Conservation (phyloP, 2,888 invertebrate species). For the Drosophila mulleri region DNA sequence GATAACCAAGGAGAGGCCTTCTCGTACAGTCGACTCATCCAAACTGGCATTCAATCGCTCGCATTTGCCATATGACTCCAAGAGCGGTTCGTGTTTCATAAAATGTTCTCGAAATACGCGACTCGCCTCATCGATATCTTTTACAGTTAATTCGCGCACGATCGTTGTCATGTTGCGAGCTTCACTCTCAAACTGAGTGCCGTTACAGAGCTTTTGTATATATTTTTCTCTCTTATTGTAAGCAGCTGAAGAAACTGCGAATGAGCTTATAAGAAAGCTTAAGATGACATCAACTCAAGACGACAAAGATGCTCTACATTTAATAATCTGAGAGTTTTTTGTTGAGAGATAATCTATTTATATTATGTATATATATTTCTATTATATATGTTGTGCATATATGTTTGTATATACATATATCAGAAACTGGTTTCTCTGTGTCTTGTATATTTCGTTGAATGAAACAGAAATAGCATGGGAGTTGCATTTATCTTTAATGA, state of each 20-base stretch:
- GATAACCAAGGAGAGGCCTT: constrained; percentile 54
- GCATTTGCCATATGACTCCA: constrained; percentile 33
- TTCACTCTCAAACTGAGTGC: constrained; percentile 52
- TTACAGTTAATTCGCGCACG: constrained; percentile 33
- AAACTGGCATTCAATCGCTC: neutral
- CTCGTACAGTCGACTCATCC: constrained; percentile 22
- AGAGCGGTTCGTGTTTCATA: constrained; percentile 48
- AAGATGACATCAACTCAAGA: neutral
- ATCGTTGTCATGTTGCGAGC: constrained; percentile 29
- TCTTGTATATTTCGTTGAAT: neutral
- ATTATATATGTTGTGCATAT: neutral
- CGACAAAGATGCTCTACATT: neutral
- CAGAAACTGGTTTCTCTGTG: neutral
- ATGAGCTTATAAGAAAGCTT: neutral
- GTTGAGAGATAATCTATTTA: neutral
- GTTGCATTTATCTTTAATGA: neutral
- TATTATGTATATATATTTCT: too few species aligned
- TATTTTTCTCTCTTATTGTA: neutral
- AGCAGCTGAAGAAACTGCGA: neutral
- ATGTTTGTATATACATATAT: neutral
- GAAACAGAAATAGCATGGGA: neutral
- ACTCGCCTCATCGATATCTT: constrained; percentile 36
- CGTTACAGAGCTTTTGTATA: constrained; percentile 51
- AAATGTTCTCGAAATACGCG: constrained; percentile 50
- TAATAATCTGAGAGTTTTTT: neutral